phyloP scores from a whole-genome alignment of 2,797 vertebrate genomes.

The Tapirus indicus region DNA sequence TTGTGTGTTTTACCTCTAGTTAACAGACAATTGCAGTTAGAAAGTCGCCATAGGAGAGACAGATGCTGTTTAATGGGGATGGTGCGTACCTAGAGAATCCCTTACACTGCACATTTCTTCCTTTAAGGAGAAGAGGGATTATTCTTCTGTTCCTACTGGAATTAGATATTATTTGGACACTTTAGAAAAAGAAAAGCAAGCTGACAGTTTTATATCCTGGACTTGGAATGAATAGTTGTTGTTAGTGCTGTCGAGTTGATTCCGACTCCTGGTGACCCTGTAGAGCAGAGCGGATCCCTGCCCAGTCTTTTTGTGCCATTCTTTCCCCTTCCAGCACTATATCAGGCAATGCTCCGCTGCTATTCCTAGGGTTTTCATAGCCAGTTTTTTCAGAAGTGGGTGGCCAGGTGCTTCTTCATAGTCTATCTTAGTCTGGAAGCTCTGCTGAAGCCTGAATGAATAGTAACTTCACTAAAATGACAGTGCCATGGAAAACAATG shows the following conservation, averaged over 20 bases:
- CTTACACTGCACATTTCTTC: neutral
- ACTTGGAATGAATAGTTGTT: neutral
- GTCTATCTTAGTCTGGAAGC: too few relatives aligned
- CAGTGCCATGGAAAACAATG: neutral
- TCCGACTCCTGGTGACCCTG: too few relatives aligned
- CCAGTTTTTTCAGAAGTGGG: too few relatives aligned
- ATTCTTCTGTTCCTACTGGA: neutral
- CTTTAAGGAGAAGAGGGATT: neutral
- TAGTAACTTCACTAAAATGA: neutral
- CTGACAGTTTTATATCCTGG: neutral
- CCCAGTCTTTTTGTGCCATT: too few relatives aligned
- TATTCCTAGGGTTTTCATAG: too few relatives aligned
- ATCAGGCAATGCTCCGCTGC: too few relatives aligned
- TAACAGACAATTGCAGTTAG: neutral
- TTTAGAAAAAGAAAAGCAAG: neutral
- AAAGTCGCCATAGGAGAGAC: neutral
- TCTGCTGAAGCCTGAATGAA: neutral
- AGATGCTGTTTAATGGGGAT: neutral
- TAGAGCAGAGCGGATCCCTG: too few relatives aligned
- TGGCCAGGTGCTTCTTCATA: too few relatives aligned
- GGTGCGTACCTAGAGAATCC: too few relatives aligned
- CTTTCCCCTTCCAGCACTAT: too few relatives aligned
- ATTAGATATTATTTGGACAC: neutral
- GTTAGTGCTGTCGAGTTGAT: too few relatives aligned
- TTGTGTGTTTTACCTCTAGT: neutral